Base-by-base conservation (phyloP, 2,888 invertebrate species). In the Synanthedon vespiformis region DNA sequence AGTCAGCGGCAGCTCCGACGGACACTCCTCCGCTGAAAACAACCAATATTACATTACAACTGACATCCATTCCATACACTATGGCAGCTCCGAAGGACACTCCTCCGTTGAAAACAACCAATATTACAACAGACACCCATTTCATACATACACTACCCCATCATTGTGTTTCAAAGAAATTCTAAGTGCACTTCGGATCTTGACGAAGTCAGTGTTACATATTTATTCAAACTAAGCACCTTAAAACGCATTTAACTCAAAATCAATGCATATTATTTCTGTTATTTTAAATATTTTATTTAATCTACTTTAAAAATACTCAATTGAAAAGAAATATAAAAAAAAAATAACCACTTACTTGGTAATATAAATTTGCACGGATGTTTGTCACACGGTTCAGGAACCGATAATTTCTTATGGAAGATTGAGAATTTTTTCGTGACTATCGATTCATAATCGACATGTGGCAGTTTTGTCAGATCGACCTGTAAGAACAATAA, bases 331-430 rank as follows among this genome's bases (percentile, higher is more conserved):
- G 4, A 27, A 27, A 27, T 27, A n/a, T n/a, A n/a, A 27, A 27
- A 3, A 27, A 27, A 3, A 27, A 8, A 5, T 1, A 41, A 41
- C 3, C 13, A 69, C 73, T 75, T 61, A 86, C 86, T 63, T 48
- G 86, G 86, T 51, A 86, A 57, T 51, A 79, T 58, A 56, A 86
- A 79, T 49, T 65, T 70, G 57, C 79, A 80, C 0, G 79, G 79
- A 54, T 87, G 86, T 52, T 75, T 74, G 13, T 58, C 59, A 57
- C 87, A 87, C 0, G 80, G 77, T 58, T 81, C 72, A 0, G 84
- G 84, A 0, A 70, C 67, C 13, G 40, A 61, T 61, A 0, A 69
- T 63, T 34, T 6, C 56, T 60, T 49, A 78, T 57, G 18, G 14
- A 49, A 49, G 13, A 85, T 68, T 3, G 53, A 56, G 1, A 67